Evolutionary conservation across 1,140 invertebrate genomes (phyloP).

Genomic region (Polypedilum pembai): DNA sequence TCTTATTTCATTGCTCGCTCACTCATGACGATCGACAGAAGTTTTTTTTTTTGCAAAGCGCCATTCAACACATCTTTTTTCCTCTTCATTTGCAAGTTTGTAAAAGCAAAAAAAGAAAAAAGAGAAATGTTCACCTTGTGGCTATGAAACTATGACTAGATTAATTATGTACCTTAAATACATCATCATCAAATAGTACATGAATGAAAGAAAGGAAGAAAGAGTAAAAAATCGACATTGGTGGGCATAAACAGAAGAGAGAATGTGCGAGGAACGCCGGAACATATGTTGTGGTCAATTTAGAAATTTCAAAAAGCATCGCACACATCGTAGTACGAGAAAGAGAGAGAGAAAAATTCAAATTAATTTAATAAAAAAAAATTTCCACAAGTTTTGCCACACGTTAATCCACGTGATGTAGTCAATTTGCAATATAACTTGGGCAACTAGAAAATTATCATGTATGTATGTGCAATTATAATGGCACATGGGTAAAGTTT

Average conservation of each 20-base stretch:
- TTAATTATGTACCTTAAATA: not conserved
- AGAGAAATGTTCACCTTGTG: no score
- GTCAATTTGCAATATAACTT: slow-evolving; percentile 6
- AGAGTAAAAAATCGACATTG: slow-evolving; percentile 16
- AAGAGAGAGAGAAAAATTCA: not conserved
- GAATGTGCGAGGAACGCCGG: not conserved
- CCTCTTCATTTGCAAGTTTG: not conserved
- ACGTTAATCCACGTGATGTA: not conserved
- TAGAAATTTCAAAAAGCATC: slow-evolving; percentile 25
- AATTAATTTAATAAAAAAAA: not conserved
- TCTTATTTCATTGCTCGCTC: no score
- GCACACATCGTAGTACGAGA: slow-evolving; percentile 15
- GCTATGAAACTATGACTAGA: not conserved
- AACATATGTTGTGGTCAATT: slow-evolving; percentile 27
- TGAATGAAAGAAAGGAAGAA: not conserved
- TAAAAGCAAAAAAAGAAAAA: no score
- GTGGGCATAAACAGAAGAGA: not conserved
- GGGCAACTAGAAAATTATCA: not conserved
- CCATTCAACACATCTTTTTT: not conserved
- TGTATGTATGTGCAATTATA: not conserved
- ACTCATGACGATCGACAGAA: not conserved
- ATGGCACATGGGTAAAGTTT: not conserved
- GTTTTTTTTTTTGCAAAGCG: not conserved
- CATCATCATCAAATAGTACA: no score
- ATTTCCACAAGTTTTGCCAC: not conserved